Percentiles rank a stretch among this genome's conserved stretches.
Conservation (phyloP, 2,888 invertebrate genomes). For the Conistra vaccinii region DNA sequence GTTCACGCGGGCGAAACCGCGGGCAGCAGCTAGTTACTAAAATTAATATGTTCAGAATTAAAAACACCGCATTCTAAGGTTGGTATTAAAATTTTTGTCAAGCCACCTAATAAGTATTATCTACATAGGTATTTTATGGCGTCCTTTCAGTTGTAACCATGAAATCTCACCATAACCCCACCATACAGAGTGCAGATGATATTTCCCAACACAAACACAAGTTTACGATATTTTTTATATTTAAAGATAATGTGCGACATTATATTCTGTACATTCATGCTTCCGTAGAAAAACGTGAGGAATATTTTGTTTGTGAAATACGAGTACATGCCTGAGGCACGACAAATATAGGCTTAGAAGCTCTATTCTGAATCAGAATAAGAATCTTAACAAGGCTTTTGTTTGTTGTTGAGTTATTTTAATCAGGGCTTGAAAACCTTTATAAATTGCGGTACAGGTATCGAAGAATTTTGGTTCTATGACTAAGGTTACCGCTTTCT, state of each 20-base stretch:
- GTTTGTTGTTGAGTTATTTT: too few relatives aligned
- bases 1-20: too few relatives aligned
- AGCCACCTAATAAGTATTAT: neutral
- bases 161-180: slow-evolving; percentile 21
- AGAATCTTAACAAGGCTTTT: neutral
- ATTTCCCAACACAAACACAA: slow-evolving; percentile 37
- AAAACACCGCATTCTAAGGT: neutral
- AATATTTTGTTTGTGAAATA: slow-evolving; percentile 61
- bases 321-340: slow-evolving; percentile 12
- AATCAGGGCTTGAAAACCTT: too few relatives aligned
- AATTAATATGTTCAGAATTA: neutral
- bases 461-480: too few relatives aligned
- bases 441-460: too few relatives aligned
- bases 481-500: too few relatives aligned
- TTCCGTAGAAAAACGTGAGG: slow-evolving; percentile 44
- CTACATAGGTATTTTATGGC: neutral
- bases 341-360: slow-evolving; percentile 22
- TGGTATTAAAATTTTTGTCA: neutral
- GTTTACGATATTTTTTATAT: slow-evolving; percentile 47
- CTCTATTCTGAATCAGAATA: neutral
- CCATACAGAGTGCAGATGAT: neutral
- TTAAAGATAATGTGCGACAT: slow-evolving; percentile 58
- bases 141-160: neutral
- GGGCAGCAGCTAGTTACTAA: neutral
- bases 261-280: slow-evolving; percentile 47